Conservation (phyloP, 2,888 invertebrate genomes). For the Odontomyia ornata region DNA sequence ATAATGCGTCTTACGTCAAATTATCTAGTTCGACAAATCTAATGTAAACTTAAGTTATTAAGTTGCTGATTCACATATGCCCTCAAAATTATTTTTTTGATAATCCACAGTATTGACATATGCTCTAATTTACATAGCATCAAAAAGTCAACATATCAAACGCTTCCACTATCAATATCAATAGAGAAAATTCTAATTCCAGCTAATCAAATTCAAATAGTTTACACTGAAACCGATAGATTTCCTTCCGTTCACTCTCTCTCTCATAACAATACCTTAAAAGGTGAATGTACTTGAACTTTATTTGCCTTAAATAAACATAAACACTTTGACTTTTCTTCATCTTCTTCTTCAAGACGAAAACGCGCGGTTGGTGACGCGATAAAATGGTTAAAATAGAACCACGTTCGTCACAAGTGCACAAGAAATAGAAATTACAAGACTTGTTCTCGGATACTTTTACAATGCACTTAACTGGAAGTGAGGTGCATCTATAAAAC, state of each 20-base stretch:
- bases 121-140: too few relatives aligned
- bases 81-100: too few relatives aligned
- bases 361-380: not conserved
- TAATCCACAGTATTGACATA: too few relatives aligned
- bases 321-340: constrained; percentile 34
- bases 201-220: too few relatives aligned
- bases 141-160: too few relatives aligned
- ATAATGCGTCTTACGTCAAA: too few relatives aligned
- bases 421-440: not conserved
- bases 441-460: not conserved
- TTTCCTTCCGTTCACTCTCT: constrained; percentile 6
- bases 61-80: too few relatives aligned
- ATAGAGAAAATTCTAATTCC: too few relatives aligned
- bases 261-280: not conserved
- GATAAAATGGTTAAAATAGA: constrained; percentile 19
- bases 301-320: constrained; percentile 21
- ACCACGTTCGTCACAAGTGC: not conserved
- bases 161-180: too few relatives aligned
- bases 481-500: not conserved
- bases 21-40: too few relatives aligned
- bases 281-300: constrained; percentile 28
- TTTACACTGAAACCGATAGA: not conserved
- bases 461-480: not conserved
- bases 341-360: constrained; percentile 6
- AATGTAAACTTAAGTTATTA: too few relatives aligned